Conservation (phyloP, 2,797 vertebrate genomes). For the Rhyacichthys aspro region DNA sequence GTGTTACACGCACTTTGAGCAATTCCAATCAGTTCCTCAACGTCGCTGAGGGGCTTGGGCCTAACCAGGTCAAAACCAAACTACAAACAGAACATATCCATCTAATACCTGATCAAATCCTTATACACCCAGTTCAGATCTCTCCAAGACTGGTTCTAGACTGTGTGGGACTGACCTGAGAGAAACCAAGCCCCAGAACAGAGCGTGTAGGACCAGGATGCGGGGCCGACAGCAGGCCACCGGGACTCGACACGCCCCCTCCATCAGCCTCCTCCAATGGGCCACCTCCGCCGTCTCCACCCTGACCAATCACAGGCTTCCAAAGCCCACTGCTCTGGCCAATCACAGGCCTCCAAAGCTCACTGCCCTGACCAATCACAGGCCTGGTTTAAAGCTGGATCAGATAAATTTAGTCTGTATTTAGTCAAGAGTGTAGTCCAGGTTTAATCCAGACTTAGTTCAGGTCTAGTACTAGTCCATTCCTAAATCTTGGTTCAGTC, state of each 20-base stretch:
- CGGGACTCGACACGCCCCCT: conserved; percentile 80
- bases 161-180: conserved; percentile 67
- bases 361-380: conserved; percentile 12
- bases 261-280: conserved; percentile 70
- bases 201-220: conserved; percentile 73
- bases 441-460: not conserved
- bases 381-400: too few relatives aligned
- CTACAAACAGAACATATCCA: too few relatives aligned
- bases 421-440: not conserved
- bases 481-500: not conserved
- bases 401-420: too few relatives aligned
- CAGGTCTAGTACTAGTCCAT: not conserved
- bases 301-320: not conserved
- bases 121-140: not conserved
- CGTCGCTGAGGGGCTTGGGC: too few relatives aligned
- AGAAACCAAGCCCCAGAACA: conserved; percentile 82
- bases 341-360: not conserved
- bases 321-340: too few relatives aligned
- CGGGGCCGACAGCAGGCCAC: conserved; percentile 77
- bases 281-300: conserved; percentile 39
- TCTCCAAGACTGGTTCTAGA: not conserved
- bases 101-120: not conserved
- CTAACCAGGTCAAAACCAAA: too few relatives aligned
- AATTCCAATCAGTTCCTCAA: too few relatives aligned
- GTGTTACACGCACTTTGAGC: too few relatives aligned